Base-by-base conservation (phyloP, 2,888 invertebrate genomes). In the Acronicta leporina region DNA sequence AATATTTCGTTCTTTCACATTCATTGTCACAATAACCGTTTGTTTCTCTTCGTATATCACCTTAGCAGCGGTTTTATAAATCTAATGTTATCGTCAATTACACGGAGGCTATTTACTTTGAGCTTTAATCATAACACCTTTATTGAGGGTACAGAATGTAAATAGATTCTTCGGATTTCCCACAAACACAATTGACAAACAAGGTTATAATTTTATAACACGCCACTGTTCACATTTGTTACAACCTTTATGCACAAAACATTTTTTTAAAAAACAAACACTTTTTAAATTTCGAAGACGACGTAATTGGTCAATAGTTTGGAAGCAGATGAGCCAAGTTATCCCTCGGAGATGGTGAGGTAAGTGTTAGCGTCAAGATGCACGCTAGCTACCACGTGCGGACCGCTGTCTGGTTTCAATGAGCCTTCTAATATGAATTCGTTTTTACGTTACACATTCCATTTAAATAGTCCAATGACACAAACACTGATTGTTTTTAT, bases 131-230 rank as follows among this genome's bases (percentile, higher is more conserved):
- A 66, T 87, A 88, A 86, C 76, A 86, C 83, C 79, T 83, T 84
- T 86, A 88, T 88, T 86, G 84, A 85, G 86, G 85, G 85, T 88
- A 83, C 80, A 66, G 68, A 82, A 72, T 64, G 82, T 82, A 85
- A 87, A 91, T 81, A 89, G 67, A 83, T 79, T 79, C 79, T 78
- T 82, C 81, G 91, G 92, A 85, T 89, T 92, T 92, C 85, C 92
- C 92, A 87, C 86, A 86, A 88, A 85, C 84, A 81, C 59, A 2
- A 82, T 73, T 69, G 75, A 86, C 81, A 91, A 91, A 90, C 88
- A 91, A 65, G 63, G 47, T 67, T 75, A 53, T 76, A 63, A 71
- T 53, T 62, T 61, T 60, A 25, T 71, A 66, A 68, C 73, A 69
- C 61, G 53, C 11, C 46, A 68, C 68, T 59, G 58, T 73, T 52